These are phyloP conservation scores for Cyclophora punctaria DNA, from an alignment of 2,888 invertebrate species.

Conservation along the genomic window DNA sequence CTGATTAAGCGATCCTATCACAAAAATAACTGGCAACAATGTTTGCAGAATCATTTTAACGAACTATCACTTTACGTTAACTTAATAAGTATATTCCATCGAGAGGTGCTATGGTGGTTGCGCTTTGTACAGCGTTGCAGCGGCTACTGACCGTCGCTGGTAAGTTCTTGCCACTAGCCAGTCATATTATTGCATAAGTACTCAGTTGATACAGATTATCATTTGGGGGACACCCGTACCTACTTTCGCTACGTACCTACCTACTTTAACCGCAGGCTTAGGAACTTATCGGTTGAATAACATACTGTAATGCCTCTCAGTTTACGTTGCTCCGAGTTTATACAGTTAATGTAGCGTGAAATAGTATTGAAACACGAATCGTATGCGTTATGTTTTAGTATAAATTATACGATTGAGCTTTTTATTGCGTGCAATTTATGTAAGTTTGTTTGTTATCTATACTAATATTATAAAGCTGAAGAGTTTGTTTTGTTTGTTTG, in stretches of 20 bases:
- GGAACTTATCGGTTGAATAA: slow-evolving; percentile 7
- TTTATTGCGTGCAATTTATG: too few relatives aligned
- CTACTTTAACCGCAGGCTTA: slow-evolving; percentile 15
- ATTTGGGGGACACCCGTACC: slow-evolving; percentile 68
- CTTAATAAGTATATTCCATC: slow-evolving; percentile 1
- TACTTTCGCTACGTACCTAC: slow-evolving; percentile 61
- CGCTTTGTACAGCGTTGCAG: slow-evolving; percentile 34
- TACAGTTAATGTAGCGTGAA: slow-evolving; percentile 16
- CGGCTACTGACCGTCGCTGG: slow-evolving; percentile 42
- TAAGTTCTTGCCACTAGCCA: slow-evolving; percentile 17
- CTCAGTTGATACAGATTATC: slow-evolving; percentile 68
- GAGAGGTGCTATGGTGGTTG: slow-evolving; percentile 10
- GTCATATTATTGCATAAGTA: slow-evolving; percentile 55
- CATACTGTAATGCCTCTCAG: slow-evolving; percentile 1
- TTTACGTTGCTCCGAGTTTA: slow-evolving; percentile 10
- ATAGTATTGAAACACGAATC: slow-evolving; percentile 14
- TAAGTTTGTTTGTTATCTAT: too few relatives aligned
- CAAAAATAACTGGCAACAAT: slow-evolving; percentile 23
- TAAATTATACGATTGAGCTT: too few relatives aligned
- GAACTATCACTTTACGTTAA: background rate
- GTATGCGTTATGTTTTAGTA: background rate
- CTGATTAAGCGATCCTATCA: slow-evolving; percentile 30
- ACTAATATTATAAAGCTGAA: too few relatives aligned
- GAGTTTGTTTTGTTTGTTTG: too few relatives aligned
- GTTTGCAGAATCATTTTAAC: slow-evolving; percentile 28